Evolutionary conservation across 1,140 invertebrate species (phyloP).

Genomic region (Sinella curviseta): DNA sequence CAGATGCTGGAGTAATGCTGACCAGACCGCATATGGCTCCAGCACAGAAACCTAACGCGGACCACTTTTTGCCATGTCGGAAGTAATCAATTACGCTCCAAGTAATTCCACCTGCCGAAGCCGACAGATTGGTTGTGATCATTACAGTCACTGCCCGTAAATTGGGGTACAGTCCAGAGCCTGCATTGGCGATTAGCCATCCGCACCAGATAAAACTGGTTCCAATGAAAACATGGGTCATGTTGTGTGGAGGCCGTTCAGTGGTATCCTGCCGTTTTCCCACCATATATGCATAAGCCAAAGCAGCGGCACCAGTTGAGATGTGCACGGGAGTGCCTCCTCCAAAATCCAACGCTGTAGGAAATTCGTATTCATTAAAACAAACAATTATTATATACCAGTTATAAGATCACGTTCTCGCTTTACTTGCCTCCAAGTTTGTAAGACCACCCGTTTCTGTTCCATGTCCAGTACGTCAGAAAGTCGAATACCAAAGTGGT

Average conservation of each 20-base stretch:
- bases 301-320: conserved; percentile 39
- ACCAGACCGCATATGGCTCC: conserved; percentile 46
- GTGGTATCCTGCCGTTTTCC: conserved; percentile 40
- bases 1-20: conserved; percentile 30
- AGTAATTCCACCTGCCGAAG: conserved; percentile 35
- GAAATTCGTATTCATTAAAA: too few species aligned
- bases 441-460: conserved; percentile 38
- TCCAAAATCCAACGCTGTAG: too few species aligned
- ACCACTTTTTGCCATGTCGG: conserved; percentile 35
- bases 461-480: conserved; percentile 44
- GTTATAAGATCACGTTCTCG: too few species aligned
- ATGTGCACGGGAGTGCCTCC: too few species aligned
- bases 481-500: conserved; percentile 43
- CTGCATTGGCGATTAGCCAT: conserved; percentile 43
- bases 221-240: conserved; percentile 45
- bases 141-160: conserved; percentile 41
- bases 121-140: conserved; percentile 43
- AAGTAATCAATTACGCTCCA: conserved; percentile 42
- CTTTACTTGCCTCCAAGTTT: conserved; percentile 19
- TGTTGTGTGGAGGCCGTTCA: conserved; percentile 46
- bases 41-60: conserved; percentile 43
- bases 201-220: conserved; percentile 44
- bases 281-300: conserved; percentile 42
- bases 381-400: too few species aligned
- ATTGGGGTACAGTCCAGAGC: conserved; percentile 38